A percentile compares a stretch with the other conserved stretches of the same genome.
Evolutionary conservation across 2,113 vertebrate genomes (phyloP).

Genomic region (Protomyctophum bolini): DNA sequence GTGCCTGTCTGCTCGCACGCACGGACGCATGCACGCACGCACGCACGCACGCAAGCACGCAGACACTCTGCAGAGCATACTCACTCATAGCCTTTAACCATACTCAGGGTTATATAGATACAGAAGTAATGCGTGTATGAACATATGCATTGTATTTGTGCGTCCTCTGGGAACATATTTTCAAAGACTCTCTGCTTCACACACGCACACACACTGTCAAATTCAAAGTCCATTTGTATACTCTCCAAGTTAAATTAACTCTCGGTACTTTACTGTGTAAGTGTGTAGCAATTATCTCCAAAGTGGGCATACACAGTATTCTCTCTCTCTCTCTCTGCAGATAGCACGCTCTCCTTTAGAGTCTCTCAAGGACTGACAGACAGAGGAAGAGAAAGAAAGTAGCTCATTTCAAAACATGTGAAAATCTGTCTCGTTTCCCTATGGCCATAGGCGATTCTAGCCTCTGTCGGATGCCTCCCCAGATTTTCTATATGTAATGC

Average conservation of each 20-base stretch:
- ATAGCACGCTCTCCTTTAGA: slow-evolving; percentile 59
- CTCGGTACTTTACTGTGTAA: no score
- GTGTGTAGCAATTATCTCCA: background rate
- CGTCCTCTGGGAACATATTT: no score
- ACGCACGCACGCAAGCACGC: slow-evolving; percentile 2
- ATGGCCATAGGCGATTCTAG: no score
- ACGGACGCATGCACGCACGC: slow-evolving; percentile 1
- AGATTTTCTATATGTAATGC: no score
- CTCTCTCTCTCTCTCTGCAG: slow-evolving; percentile 39
- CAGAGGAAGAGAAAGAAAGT: slow-evolving; percentile 26
- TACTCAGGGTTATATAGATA: no score
- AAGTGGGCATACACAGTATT: slow-evolving; percentile 33
- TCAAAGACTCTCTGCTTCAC: background rate
- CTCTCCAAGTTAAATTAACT: no score
- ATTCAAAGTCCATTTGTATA: no score
- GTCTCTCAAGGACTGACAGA: slow-evolving; percentile 49
- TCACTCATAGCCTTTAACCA: no score
- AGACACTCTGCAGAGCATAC: no score
- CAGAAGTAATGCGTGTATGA: no score
- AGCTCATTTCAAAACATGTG: slow-evolving; percentile 22
- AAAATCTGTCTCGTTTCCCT: background rate
- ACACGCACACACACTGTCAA: background rate
- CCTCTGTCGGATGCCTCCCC: no score
- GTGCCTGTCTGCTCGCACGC: slow-evolving; percentile 52
- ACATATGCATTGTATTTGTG: no score